These are phyloP conservation scores for Equus quagga DNA, from an alignment of 2,113 vertebrate species.

Conservation along the genomic window DNA sequence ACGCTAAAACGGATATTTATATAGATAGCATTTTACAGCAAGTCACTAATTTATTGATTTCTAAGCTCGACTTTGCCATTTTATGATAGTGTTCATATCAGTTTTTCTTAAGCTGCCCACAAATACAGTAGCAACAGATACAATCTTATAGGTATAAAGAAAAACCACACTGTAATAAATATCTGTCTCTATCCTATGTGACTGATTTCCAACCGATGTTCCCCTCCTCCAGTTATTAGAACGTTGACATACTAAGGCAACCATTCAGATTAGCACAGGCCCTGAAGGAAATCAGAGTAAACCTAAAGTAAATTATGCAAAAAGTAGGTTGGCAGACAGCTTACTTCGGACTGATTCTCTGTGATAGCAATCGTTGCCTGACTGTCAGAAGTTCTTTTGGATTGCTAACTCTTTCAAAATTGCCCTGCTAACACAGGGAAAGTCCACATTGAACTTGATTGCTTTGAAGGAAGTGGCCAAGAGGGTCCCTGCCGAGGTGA, in stretches of 20 bases:
- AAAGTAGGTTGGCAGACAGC: not conserved
- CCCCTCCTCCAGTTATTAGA: not conserved
- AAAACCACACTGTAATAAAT: not conserved
- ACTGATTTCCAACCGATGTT: constrained; percentile 27
- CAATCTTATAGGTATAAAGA: not conserved
- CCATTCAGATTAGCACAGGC: not conserved
- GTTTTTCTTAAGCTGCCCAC: not conserved
- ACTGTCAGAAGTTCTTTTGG: not conserved
- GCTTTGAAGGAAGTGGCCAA: constrained; percentile 6
- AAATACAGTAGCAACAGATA: not conserved
- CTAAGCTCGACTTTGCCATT: not conserved
- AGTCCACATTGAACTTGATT: not conserved
- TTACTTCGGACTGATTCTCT: not conserved
- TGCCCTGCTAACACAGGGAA: not conserved
- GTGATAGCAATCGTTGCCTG: not conserved
- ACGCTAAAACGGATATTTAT: not conserved
- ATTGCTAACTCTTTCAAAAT: not conserved
- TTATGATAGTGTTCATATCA: not conserved
- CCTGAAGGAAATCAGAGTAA: not conserved
- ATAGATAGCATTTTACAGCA: not conserved
- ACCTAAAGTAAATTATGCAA: not conserved
- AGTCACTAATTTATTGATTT: not conserved
- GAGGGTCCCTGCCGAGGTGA: not conserved
- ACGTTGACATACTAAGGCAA: not conserved
- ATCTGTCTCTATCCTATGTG: not conserved